Conservation (phyloP, 2,113 vertebrate genomes). For the Girardinichthys multiradiatus region DNA sequence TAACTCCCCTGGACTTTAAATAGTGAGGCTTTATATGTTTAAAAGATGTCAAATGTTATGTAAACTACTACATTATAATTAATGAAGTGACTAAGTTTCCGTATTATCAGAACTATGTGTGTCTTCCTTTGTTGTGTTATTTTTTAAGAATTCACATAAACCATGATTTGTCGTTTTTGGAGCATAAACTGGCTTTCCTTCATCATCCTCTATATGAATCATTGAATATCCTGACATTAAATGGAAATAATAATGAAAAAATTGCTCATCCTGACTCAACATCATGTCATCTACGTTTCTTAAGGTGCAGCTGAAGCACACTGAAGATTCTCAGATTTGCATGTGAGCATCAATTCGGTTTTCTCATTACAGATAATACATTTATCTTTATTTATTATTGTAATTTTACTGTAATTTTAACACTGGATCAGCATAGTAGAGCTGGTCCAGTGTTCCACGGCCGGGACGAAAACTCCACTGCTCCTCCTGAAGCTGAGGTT, state of each 20-base stretch:
- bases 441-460: too few species aligned
- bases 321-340: neutral
- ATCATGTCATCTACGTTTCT: neutral
- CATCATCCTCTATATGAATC: neutral
- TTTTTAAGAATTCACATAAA: neutral
- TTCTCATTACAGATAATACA: neutral
- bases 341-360: too few species aligned
- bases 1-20: too few species aligned
- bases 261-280: neutral
- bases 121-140: neutral
- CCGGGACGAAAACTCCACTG: too few species aligned
- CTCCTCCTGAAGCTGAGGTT: too few species aligned
- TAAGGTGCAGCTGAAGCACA: neutral
- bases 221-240: neutral
- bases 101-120: too few species aligned
- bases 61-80: neutral
- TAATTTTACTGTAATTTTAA: too few species aligned
- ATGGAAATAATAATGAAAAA: conserved; percentile 2
- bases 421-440: too few species aligned
- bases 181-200: neutral
- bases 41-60: neutral
- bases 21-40: too few species aligned
- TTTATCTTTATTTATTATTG: neutral
- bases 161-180: neutral
- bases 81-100: neutral